Evolutionary conservation across 2,797 vertebrate genomes (phyloP).

Genomic region (Poeciliopsis infans): DNA sequence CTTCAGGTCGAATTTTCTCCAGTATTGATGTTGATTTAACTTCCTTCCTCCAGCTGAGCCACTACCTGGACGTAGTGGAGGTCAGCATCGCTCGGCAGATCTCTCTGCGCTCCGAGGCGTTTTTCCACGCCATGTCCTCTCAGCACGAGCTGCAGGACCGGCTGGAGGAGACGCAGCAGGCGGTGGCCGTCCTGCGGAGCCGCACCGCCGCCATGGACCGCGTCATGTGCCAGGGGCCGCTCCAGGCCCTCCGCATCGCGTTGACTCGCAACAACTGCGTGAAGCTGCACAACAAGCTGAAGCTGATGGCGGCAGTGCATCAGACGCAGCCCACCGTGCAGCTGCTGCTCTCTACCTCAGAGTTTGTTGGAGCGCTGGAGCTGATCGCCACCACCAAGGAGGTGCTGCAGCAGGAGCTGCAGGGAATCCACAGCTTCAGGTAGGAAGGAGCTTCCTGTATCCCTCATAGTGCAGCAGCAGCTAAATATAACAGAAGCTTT

Average conservation of each 20-base stretch:
- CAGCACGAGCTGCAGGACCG: slow-evolving; percentile 98
- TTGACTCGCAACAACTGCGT: slow-evolving; percentile 92
- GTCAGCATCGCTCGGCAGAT: slow-evolving; percentile 99
- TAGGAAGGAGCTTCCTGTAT: slow-evolving; percentile 41
- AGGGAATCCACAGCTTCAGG: slow-evolving; percentile 96
- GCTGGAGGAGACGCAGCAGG: slow-evolving; percentile 90
- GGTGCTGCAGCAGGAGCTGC: slow-evolving; percentile 97
- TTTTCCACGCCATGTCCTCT: slow-evolving; percentile 99
- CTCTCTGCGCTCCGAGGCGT: slow-evolving; percentile 96
- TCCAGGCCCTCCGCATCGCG: slow-evolving; percentile 86
- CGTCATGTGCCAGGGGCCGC: slow-evolving; percentile 92
- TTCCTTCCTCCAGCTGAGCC: slow-evolving; percentile 85
- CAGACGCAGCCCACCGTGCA: slow-evolving; percentile 99
- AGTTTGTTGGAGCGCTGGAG: slow-evolving; percentile 97
- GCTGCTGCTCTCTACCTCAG: slow-evolving; percentile 93
- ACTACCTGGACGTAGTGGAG: slow-evolving; percentile 98
- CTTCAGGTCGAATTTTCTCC: neutral
- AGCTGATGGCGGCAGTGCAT: slow-evolving; percentile 97
- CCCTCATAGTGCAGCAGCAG: neutral
- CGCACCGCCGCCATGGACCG: slow-evolving; percentile 91
- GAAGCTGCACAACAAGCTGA: slow-evolving; percentile 92
- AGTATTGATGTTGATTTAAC: neutral
- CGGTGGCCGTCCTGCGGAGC: slow-evolving; percentile 89
- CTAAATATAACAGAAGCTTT: neutral
- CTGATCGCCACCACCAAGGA: slow-evolving; percentile 98